These are phyloP conservation scores for Chrysochloris asiatica DNA, from an alignment of 2,113 vertebrate species.

Conservation along the genomic window DNA sequence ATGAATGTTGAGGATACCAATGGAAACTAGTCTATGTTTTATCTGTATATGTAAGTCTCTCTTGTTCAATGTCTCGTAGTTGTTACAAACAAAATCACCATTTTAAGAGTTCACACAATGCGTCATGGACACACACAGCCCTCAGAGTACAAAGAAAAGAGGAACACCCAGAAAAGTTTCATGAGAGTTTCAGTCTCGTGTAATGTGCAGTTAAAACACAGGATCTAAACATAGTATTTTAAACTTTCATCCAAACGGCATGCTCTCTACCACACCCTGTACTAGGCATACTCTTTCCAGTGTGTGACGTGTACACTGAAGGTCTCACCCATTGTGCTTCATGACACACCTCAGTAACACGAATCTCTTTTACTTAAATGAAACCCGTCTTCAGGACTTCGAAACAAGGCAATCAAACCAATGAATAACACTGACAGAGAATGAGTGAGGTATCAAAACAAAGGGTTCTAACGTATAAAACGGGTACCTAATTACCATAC, in stretches of 20 bases:
- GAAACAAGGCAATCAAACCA: not conserved
- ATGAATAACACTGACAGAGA: not conserved
- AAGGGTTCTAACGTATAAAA: not conserved
- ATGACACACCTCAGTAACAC: slow-evolving; percentile 40
- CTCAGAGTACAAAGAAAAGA: not conserved
- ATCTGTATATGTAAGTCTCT: not conserved
- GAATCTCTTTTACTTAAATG: slow-evolving; percentile 47
- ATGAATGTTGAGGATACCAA: slow-evolving; percentile 14
- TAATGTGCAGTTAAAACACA: slow-evolving; percentile 18
- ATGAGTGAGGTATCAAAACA: not conserved
- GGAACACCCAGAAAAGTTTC: slow-evolving; percentile 11
- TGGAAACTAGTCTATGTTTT: not conserved
- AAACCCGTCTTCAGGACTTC: slow-evolving; percentile 27
- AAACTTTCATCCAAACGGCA: slow-evolving; percentile 41
- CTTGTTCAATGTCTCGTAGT: not conserved
- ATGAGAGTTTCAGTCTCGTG: slow-evolving; percentile 28
- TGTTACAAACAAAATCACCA: slow-evolving; percentile 24
- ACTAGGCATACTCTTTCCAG: not conserved
- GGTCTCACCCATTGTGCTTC: not conserved
- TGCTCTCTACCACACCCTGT: slow-evolving; percentile 60
- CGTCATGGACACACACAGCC: not conserved
- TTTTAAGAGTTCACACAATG: slow-evolving; percentile 11
- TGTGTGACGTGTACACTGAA: not conserved
- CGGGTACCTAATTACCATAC: not conserved
- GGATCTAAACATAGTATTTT: slow-evolving; percentile 23